Conservation (phyloP, 2,888 invertebrate genomes). For the Byasa hedistus region DNA sequence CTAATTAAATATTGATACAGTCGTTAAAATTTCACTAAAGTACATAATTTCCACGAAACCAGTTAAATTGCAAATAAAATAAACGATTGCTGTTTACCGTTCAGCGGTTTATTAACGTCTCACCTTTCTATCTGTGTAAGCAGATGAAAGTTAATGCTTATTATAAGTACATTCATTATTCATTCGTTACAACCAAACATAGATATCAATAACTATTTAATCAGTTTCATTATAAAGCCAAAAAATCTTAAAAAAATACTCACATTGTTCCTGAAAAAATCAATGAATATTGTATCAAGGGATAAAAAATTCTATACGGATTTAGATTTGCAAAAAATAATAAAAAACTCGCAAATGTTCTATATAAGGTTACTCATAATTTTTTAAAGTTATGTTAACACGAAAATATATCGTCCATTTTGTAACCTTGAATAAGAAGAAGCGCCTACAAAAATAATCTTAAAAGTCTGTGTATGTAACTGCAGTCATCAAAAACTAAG, state of each 20-base stretch:
- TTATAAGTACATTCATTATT: conserved; percentile 9
- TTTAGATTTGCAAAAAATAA: neutral
- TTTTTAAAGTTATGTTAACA: neutral
- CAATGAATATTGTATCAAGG: neutral
- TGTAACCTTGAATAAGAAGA: neutral
- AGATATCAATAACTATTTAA: conserved; percentile 7
- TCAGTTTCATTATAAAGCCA: neutral
- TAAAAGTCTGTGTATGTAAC: neutral
- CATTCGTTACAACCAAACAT: conserved; percentile 6
- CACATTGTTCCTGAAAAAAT: no score
- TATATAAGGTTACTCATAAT: no score
- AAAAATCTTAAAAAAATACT: neutral
- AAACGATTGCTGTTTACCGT: conserved; percentile 27
- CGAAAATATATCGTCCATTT: neutral
- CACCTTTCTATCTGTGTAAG: conserved; percentile 27
- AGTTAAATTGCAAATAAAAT: conserved; percentile 28
- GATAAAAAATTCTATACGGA: neutral
- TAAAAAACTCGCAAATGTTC: no score
- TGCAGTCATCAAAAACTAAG: conserved; percentile 7
- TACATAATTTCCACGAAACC: conserved; percentile 18
- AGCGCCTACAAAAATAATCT: neutral
- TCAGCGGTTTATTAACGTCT: conserved; percentile 24
- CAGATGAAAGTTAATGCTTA: conserved; percentile 25
- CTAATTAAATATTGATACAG: neutral
- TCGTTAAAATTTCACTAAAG: conserved; percentile 20